These are phyloP conservation scores for Penaeus indicus DNA, from an alignment of 1,140 invertebrate genomes.

Conservation along the genomic window DNA sequence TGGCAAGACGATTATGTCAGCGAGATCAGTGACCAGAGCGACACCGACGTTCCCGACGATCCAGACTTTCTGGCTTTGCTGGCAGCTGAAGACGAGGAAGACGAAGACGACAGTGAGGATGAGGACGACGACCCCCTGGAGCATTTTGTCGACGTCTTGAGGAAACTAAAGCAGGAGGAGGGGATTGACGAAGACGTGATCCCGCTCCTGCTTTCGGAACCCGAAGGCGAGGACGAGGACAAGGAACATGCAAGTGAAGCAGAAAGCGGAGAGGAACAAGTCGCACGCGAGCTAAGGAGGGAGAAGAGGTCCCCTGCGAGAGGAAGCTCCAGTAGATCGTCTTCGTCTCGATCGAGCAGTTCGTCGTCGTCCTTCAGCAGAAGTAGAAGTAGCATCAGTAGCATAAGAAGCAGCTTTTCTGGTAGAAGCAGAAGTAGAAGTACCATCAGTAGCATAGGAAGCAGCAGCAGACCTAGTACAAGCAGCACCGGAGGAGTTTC, in stretches of 20 bases:
- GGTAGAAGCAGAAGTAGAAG: too few relatives aligned
- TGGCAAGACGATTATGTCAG: not conserved
- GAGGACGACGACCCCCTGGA: not conserved
- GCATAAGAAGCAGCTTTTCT: too few relatives aligned
- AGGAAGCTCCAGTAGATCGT: too few relatives aligned
- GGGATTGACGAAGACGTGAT: not conserved
- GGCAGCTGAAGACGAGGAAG: not conserved
- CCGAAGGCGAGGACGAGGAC: not conserved
- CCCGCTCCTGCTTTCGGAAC: not conserved
- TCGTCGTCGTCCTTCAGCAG: not conserved
- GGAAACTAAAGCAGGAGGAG: not conserved
- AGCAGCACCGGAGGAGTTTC: too few relatives aligned
- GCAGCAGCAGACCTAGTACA: too few relatives aligned
- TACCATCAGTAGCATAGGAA: too few relatives aligned
- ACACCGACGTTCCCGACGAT: too few relatives aligned
- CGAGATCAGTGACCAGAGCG: conserved; percentile 8
- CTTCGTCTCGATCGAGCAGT: too few relatives aligned
- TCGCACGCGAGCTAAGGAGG: not conserved
- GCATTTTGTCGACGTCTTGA: not conserved
- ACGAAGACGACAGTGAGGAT: conserved; percentile 16
- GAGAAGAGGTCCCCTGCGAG: too few relatives aligned
- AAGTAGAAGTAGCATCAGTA: too few relatives aligned
- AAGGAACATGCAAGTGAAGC: not conserved
- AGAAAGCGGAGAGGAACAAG: not conserved
- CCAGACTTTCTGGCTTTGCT: not conserved